Conservation (phyloP, 1,140 invertebrate species). For the Drosophila ercepeae region DNA sequence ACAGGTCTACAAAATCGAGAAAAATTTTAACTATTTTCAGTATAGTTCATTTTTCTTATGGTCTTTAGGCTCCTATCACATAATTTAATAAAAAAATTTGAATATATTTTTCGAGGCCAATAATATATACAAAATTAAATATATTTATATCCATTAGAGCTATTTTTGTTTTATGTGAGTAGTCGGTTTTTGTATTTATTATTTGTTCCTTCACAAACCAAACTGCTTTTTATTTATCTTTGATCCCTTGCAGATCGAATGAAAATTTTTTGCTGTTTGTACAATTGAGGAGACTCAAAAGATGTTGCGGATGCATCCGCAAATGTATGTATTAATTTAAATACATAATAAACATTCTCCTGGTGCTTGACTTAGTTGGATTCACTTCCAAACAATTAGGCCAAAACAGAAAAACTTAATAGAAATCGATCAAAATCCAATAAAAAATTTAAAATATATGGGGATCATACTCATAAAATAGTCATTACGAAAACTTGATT, state of each 20-base stretch:
- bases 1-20: too few species aligned
- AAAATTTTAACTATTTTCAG: too few species aligned
- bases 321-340: slow-evolving; percentile 34
- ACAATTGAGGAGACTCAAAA: slow-evolving; percentile 33
- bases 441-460: background rate
- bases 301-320: slow-evolving; percentile 11
- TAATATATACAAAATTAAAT: background rate
- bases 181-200: background rate
- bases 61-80: too few species aligned
- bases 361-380: background rate
- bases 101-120: background rate
- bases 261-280: slow-evolving; percentile 53
- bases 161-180: background rate
- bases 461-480: background rate
- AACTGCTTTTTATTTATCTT: slow-evolving; percentile 13
- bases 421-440: background rate
- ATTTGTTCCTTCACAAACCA: background rate
- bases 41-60: too few species aligned
- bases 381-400: background rate
- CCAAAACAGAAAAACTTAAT: background rate
- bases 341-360: background rate
- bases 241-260: slow-evolving; percentile 59
- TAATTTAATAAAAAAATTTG: too few species aligned
- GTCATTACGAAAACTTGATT: background rate
- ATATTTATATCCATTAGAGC: background rate